A percentile compares a stretch with the other conserved stretches of the same genome.
Conservation (phyloP, 1,140 invertebrate genomes). For the Rhopalosiphum maidis region DNA sequence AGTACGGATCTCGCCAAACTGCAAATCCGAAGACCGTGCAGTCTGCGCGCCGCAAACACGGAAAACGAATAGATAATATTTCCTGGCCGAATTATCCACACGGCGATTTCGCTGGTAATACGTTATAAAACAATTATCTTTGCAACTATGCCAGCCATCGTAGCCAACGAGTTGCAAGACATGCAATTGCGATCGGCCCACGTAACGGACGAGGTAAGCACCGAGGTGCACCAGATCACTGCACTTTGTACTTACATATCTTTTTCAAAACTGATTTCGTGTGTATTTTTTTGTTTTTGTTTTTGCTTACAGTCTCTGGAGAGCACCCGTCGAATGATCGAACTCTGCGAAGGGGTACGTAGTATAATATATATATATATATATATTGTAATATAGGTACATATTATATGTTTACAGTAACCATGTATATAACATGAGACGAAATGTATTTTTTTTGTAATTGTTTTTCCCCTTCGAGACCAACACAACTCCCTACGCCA, state of each 20-base stretch:
- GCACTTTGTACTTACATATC: no score
- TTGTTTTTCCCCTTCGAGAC: background rate
- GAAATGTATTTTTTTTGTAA: background rate
- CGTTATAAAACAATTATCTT: no score
- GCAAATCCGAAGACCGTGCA: no score
- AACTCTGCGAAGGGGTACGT: slow-evolving; percentile 53
- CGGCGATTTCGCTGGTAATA: no score
- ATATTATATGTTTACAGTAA: no score
- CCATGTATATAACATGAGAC: background rate
- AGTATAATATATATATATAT: background rate
- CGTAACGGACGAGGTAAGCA: slow-evolving; percentile 45
- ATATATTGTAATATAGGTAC: background rate
- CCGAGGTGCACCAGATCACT: background rate
- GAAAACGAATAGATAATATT: no score
- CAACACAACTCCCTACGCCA: background rate
- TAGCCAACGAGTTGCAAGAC: slow-evolving; percentile 53
- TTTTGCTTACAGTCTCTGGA: slow-evolving; percentile 36
- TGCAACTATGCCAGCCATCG: slow-evolving; percentile 40
- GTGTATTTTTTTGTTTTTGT: background rate
- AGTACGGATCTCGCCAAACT: no score
- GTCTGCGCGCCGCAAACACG: no score
- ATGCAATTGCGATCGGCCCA: slow-evolving; percentile 41
- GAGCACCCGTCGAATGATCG: slow-evolving; percentile 52
- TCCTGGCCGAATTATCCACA: no score
- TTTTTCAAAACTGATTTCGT: background rate